Conservation (phyloP, 2,113 vertebrate species). For the Dromas ardeola region DNA sequence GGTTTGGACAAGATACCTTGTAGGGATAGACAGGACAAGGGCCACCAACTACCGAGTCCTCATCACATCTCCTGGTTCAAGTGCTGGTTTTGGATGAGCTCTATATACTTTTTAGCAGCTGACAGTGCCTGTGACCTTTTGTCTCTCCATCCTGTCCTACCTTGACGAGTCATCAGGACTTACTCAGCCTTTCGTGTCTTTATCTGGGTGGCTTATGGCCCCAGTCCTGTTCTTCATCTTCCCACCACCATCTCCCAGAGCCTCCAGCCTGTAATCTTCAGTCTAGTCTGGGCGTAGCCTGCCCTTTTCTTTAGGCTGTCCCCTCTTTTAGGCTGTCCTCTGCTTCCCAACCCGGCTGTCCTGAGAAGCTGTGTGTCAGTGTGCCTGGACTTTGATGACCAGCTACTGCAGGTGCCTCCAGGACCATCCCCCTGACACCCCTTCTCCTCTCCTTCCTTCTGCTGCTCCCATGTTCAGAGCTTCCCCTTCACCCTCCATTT, state of each 20-base stretch:
- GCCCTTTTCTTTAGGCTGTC: background rate
- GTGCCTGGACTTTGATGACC: background rate
- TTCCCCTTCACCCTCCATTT: background rate
- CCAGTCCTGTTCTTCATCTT: conserved; percentile 5
- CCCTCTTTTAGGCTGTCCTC: background rate
- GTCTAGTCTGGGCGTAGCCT: background rate
- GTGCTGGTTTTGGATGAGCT: background rate
- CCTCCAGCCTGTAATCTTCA: conserved; percentile 38
- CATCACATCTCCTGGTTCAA: background rate
- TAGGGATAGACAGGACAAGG: background rate
- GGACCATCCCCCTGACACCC: background rate
- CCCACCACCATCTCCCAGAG: background rate
- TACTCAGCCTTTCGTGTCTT: background rate
- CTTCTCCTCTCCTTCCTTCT: background rate
- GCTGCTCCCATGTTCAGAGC: background rate
- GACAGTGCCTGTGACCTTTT: background rate
- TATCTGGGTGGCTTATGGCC: background rate
- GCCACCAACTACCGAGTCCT: background rate
- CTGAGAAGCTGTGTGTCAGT: background rate
- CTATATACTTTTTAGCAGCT: background rate
- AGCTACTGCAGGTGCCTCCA: background rate
- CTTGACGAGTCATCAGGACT: background rate
- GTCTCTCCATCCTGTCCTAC: background rate
- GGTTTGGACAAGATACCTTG: rapidly evolving
- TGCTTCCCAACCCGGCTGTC: background rate